Percentiles rank a stretch among this genome's conserved stretches.
phyloP scores from a whole-genome alignment of 2,888 invertebrate species.

The Polydrusus cervinus region DNA sequence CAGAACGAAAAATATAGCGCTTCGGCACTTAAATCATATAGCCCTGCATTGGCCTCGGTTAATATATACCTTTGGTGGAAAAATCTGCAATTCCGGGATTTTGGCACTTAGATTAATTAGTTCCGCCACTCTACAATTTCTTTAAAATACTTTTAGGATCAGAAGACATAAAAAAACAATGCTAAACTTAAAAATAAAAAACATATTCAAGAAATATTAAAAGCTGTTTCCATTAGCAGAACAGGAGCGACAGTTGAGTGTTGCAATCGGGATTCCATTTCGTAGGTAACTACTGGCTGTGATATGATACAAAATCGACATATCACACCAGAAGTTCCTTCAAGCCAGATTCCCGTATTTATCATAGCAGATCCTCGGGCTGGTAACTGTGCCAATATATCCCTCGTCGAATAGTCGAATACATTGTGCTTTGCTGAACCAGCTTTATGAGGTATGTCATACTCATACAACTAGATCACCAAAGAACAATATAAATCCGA shows the following conservation, averaged over 20 bases:
- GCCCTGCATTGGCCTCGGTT: too few relatives aligned
- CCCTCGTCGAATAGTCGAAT: slow-evolving; percentile 62
- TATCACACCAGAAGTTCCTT: slow-evolving; percentile 73
- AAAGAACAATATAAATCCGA: slow-evolving; percentile 68
- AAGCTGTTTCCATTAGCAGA: too few relatives aligned
- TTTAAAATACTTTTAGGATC: too few relatives aligned
- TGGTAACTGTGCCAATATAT: slow-evolving; percentile 2
- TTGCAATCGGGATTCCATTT: slow-evolving; percentile 66
- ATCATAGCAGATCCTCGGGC: not conserved
- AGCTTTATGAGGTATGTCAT: slow-evolving; percentile 70
- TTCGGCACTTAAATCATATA: too few relatives aligned
- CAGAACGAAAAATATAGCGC: too few relatives aligned
- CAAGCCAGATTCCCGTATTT: slow-evolving; percentile 69
- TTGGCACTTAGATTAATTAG: too few relatives aligned
- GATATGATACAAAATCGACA: slow-evolving; percentile 69
- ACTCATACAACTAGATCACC: slow-evolving; percentile 73
- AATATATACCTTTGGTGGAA: too few relatives aligned
- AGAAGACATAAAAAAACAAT: too few relatives aligned
- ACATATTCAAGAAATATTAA: too few relatives aligned
- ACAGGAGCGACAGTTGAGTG: not conserved
- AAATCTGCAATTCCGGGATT: too few relatives aligned
- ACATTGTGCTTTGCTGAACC: slow-evolving; percentile 72
- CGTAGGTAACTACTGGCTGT: slow-evolving; percentile 73
- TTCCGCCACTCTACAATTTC: too few relatives aligned
- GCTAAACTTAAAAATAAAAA: too few relatives aligned